These are phyloP conservation scores for Corythornis leucogaster DNA, from an alignment of 2,797 vertebrate genomes.

Conservation along the genomic window DNA sequence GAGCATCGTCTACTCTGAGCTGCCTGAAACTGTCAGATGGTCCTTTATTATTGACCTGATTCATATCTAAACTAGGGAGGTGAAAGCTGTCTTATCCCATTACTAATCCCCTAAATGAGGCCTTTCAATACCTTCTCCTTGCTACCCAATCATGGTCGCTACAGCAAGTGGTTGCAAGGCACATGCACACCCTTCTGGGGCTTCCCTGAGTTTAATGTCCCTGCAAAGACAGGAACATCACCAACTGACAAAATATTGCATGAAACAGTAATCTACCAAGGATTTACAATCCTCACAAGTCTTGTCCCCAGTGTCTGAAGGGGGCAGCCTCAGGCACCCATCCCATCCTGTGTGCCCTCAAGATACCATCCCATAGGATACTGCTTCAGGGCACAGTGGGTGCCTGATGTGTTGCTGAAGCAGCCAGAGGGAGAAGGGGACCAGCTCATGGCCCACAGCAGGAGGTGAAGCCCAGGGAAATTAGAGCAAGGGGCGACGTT, in stretches of 20 bases:
- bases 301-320: no score
- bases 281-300: background rate
- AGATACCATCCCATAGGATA: no score
- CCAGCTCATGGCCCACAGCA: no score
- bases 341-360: no score
- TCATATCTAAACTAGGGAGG: constrained; percentile 61
- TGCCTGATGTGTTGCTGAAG: no score
- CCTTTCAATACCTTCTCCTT: constrained; percentile 21
- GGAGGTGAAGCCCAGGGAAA: no score
- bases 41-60: constrained; percentile 61
- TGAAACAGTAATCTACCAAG: background rate
- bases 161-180: background rate
- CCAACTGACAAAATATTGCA: background rate
- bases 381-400: no score
- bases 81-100: constrained; percentile 66
- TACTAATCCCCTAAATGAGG: constrained; percentile 53
- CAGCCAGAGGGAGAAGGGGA: no score
- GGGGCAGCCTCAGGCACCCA: no score
- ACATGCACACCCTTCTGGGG: background rate
- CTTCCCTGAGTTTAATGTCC: background rate
- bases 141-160: background rate
- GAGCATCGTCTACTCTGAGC: background rate
- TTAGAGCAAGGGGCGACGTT: no score
- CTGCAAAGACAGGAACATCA: background rate
- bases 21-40: constrained; percentile 37